Conservation (phyloP, 2,113 vertebrate species). For the Vulpes vulpes region DNA sequence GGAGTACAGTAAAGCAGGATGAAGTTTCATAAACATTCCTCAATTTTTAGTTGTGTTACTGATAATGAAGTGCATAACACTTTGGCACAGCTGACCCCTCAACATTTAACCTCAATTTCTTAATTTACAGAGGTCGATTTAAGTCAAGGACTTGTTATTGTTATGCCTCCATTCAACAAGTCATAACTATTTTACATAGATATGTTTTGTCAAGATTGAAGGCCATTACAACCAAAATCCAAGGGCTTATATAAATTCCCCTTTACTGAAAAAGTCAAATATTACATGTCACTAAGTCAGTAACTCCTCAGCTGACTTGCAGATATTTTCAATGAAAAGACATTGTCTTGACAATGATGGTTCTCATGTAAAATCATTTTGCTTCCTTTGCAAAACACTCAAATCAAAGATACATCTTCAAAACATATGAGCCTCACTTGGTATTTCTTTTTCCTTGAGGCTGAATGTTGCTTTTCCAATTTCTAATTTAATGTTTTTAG, state of each 20-base stretch:
- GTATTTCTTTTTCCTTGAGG: background rate
- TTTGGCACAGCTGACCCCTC: background rate
- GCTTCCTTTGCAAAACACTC: background rate
- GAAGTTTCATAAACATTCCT: background rate
- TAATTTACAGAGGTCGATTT: background rate
- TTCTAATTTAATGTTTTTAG: background rate
- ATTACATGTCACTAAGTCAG: background rate
- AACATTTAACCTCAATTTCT: background rate
- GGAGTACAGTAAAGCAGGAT: background rate
- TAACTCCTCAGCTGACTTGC: background rate
- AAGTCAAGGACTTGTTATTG: background rate
- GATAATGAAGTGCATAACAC: fast-evolving
- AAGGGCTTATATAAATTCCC: background rate
- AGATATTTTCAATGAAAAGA: background rate
- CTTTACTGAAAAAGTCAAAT: background rate
- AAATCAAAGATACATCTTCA: background rate
- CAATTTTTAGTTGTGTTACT: background rate
- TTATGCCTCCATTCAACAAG: background rate
- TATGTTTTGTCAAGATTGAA: background rate
- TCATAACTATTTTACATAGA: background rate
- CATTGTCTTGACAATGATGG: background rate
- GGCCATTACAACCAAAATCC: background rate
- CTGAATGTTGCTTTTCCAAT: background rate
- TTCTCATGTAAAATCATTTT: background rate
- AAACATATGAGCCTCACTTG: background rate